Evolutionary conservation across 2,797 vertebrate species (phyloP), one percentile per base, ranked within the genome.

Genomic region (Sarcoramphus papa): DNA sequence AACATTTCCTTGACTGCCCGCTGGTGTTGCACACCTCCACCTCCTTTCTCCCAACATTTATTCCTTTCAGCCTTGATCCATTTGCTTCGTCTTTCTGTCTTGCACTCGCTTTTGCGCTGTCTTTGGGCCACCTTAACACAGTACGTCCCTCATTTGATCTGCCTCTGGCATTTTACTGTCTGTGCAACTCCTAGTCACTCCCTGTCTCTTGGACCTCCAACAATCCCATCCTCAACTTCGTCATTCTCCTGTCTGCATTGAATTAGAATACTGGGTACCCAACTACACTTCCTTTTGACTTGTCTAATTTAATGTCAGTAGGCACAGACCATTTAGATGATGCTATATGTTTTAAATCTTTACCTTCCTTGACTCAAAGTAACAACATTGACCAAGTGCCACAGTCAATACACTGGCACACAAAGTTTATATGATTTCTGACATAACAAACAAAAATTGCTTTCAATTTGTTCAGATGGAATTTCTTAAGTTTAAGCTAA

Each of bases 401-500:
- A 75, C 41, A 93, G 85, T 88, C 88, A 95, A 93, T 85, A 85
- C 21, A 93, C 59, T 45, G 86, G 70, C 40, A 93, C 59, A 59
- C 33, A 76, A 77, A 82, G 15, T 76, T 13, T 53, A 88, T 85
- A 86, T 72, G 63, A 81, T 88, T 84, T 83, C 59, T 75, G 50
- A 95, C 74, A 47, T 5, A 81, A 74, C 15, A 73, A 93, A 96
- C 18, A 96, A 85, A 92, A 97, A 83, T 63, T 91, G 62, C 28
- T 93, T 92, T 96, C 74, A 90, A 67, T 96, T 96, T 94, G 62
- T 93, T 95, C 92, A 70, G 84, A 92, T 80, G 74, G 70, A 75
- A 93, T 92, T 97, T 78, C 65, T 96, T 88, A 96, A 86, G 56
- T 87, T 87, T 92, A 81, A 96, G 84, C 64, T 92, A 97, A 97